Percentiles rank a stretch among this genome's conserved stretches.
Evolutionary conservation across 2,797 vertebrate species (phyloP).

Genomic region (Anguilla marmorata): DNA sequence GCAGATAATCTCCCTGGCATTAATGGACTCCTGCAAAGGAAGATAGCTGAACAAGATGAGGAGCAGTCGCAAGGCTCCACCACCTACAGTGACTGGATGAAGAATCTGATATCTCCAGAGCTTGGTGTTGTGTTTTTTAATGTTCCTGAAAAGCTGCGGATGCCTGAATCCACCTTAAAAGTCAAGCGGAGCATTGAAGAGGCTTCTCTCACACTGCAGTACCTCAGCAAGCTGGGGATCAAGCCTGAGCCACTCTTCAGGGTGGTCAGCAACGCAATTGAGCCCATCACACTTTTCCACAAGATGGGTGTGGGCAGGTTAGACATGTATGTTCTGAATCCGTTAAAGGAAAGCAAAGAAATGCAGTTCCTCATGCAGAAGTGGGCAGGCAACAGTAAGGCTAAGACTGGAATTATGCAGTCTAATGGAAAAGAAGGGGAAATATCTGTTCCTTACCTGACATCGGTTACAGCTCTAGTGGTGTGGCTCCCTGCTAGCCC

Average conservation of each 20-base stretch:
- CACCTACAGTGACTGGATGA: constrained; percentile 93
- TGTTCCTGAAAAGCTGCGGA: constrained; percentile 91
- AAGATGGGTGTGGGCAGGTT: constrained; percentile 96
- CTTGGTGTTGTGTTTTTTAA: constrained; percentile 98
- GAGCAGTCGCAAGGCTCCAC: constrained; percentile 87
- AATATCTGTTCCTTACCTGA: constrained; percentile 97
- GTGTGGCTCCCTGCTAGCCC: constrained; percentile 97
- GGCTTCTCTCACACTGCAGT: constrained; percentile 91
- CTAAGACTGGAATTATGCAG: constrained; percentile 93
- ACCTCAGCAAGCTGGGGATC: constrained; percentile 90
- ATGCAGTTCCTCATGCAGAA: constrained; percentile 99
- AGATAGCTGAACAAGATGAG: constrained; percentile 94
- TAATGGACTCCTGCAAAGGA: constrained; percentile 95
- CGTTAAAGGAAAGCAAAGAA: constrained; percentile 98
- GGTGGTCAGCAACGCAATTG: constrained; percentile 89
- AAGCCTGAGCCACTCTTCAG: constrained; percentile 91
- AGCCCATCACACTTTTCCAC: constrained; percentile 95
- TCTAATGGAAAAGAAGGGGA: constrained; percentile 94
- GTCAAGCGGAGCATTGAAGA: constrained; percentile 97
- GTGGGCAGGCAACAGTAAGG: constrained; percentile 98
- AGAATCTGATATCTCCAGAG: constrained; percentile 96
- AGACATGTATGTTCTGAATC: constrained; percentile 97
- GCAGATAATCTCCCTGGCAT: constrained; percentile 97
- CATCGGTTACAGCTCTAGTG: constrained; percentile 94
- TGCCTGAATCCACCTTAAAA: constrained; percentile 88